phyloP scores from a whole-genome alignment of 2,888 invertebrate species.

The Camptogramma bilineatum region DNA sequence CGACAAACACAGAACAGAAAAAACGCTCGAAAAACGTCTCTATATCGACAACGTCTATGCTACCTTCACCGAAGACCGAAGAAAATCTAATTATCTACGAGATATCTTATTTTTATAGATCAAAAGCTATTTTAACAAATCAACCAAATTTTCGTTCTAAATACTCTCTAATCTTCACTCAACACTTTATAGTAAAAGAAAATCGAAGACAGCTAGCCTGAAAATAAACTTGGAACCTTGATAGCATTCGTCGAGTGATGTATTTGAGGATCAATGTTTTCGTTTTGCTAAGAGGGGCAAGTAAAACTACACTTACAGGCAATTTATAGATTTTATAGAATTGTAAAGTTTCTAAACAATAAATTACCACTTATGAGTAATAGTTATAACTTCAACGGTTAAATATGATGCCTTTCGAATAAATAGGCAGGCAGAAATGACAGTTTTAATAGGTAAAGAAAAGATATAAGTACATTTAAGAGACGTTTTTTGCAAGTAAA shows the following conservation, averaged over 20 bases:
- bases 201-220: neutral
- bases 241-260: slow-evolving; percentile 20
- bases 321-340: neutral
- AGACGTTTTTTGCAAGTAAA: too few species aligned
- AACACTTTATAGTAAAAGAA: neutral
- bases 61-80: too few species aligned
- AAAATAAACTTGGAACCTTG: slow-evolving; percentile 13
- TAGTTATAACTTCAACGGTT: neutral
- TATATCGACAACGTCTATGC: too few species aligned
- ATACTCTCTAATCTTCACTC: neutral
- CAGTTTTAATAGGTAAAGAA: too few species aligned
- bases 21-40: too few species aligned
- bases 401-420: neutral
- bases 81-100: too few species aligned
- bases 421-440: neutral
- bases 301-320: slow-evolving; percentile 4
- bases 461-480: too few species aligned
- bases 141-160: neutral
- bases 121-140: too few species aligned
- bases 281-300: slow-evolving; percentile 13
- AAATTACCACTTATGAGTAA: neutral
- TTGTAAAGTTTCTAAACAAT: neutral
- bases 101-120: too few species aligned
- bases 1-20: too few species aligned
- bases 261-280: slow-evolving; percentile 11